Percentiles rank a stretch among this genome's conserved stretches.
phyloP scores from a whole-genome alignment of 2,888 invertebrate species.

The Drosophila putrida region DNA sequence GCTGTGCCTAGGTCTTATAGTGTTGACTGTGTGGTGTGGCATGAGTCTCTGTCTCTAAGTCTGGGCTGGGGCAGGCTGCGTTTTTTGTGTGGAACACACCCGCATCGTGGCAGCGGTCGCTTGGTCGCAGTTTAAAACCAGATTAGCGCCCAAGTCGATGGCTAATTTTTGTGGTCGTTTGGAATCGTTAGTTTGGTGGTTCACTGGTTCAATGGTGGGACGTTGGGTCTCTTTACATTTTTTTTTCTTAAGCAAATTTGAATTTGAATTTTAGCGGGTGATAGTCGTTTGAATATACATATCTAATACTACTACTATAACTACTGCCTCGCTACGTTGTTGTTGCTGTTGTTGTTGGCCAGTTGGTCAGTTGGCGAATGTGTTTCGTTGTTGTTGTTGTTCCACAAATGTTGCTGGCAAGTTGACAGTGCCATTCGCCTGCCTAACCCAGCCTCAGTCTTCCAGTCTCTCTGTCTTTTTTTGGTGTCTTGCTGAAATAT shows the following conservation, averaged over 20 bases:
- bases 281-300: slow-evolving; percentile 70
- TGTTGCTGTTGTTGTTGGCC: slow-evolving; percentile 45
- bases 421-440: slow-evolving; percentile 71
- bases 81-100: slow-evolving; percentile 67
- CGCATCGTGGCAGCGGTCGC: slow-evolving; percentile 73
- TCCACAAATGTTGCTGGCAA: slow-evolving; percentile 57
- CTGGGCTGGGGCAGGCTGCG: slow-evolving; percentile 18
- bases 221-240: slow-evolving; percentile 21
- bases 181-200: slow-evolving; percentile 1
- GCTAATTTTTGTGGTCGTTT: slow-evolving; percentile 71
- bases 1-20: slow-evolving; percentile 31
- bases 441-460: slow-evolving; percentile 19
- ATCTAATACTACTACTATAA: slow-evolving; percentile 45
- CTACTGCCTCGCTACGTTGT: slow-evolving; percentile 4
- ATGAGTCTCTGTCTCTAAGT: background rate
- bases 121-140: slow-evolving; percentile 78
- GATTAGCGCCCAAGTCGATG: slow-evolving; percentile 82
- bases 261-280: slow-evolving; percentile 83
- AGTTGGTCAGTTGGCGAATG: slow-evolving; percentile 81
- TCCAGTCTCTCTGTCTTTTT: slow-evolving; percentile 19
- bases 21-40: slow-evolving; percentile 34
- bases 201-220: slow-evolving; percentile 18
- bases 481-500: slow-evolving; percentile 73
- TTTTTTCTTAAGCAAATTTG: slow-evolving; percentile 71
- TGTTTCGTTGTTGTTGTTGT: slow-evolving; percentile 38